phyloP scores from a whole-genome alignment of 2,797 vertebrate genomes.

The Spea hammondii region DNA sequence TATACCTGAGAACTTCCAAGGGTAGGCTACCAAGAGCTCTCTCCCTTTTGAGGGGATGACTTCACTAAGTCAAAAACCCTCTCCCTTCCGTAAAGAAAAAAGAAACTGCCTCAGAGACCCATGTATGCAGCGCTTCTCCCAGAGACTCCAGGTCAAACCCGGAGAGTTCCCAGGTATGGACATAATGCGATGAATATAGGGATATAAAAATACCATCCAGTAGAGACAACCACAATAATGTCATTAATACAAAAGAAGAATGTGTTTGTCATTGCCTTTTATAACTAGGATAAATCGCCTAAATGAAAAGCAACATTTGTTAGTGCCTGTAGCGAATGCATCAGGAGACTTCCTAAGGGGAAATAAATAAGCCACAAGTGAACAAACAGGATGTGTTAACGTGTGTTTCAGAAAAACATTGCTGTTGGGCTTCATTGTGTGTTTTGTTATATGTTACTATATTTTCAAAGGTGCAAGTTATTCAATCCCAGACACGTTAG shows the following conservation, averaged over 20 bases:
- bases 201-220: too few species aligned
- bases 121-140: too few species aligned
- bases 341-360: constrained; percentile 24
- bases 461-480: neutral
- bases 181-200: too few species aligned
- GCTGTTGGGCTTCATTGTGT: neutral
- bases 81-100: too few species aligned
- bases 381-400: constrained; percentile 27
- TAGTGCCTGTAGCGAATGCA: constrained; percentile 34
- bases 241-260: constrained; percentile 7
- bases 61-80: too few species aligned
- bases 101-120: too few species aligned
- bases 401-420: neutral
- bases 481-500: constrained; percentile 8
- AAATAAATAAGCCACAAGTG: constrained; percentile 31
- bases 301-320: constrained; percentile 45
- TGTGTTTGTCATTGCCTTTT: constrained; percentile 21
- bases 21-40: too few species aligned
- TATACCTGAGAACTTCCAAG: too few species aligned
- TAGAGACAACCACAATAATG: neutral
- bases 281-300: constrained; percentile 22
- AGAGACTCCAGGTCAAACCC: too few species aligned
- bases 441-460: constrained; percentile 3
- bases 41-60: too few species aligned
- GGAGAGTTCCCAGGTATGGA: too few species aligned